Percentiles rank a stretch among this genome's conserved stretches.
These are phyloP conservation scores for Alloscopus bannaensis DNA, from an alignment of 2,888 invertebrate species.

Conservation along the genomic window DNA sequence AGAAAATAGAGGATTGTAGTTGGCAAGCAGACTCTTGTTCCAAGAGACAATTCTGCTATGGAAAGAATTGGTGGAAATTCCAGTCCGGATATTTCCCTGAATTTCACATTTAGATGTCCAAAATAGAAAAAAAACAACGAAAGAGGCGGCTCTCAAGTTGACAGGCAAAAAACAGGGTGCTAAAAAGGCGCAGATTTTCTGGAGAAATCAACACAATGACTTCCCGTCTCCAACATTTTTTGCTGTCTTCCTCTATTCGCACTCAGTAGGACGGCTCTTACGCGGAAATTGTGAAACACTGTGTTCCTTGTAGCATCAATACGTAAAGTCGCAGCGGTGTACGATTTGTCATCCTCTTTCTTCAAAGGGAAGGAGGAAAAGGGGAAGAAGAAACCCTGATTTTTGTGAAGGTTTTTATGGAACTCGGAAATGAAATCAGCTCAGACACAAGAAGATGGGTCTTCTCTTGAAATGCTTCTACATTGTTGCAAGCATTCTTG, in stretches of 20 bases:
- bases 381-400: background rate
- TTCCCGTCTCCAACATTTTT: no score
- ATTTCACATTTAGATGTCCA: background rate
- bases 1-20: no score
- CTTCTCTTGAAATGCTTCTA: background rate
- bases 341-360: background rate
- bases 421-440: background rate
- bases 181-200: no score
- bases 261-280: background rate
- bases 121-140: no score
- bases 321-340: background rate
- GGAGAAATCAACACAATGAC: no score
- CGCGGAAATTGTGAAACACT: background rate
- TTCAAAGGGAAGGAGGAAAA: no score
- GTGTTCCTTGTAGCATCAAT: background rate
- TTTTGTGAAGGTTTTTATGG: background rate
- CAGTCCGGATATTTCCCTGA: background rate
- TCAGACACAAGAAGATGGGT: background rate
- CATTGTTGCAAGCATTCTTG: background rate
- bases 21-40: no score
- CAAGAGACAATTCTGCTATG: conserved; percentile 1
- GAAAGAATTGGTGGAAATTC: background rate
- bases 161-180: no score
- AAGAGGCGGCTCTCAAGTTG: no score
- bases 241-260: background rate